phyloP scores from a whole-genome alignment of 2,797 vertebrate genomes.

The Paramormyrops hopkinsi region DNA sequence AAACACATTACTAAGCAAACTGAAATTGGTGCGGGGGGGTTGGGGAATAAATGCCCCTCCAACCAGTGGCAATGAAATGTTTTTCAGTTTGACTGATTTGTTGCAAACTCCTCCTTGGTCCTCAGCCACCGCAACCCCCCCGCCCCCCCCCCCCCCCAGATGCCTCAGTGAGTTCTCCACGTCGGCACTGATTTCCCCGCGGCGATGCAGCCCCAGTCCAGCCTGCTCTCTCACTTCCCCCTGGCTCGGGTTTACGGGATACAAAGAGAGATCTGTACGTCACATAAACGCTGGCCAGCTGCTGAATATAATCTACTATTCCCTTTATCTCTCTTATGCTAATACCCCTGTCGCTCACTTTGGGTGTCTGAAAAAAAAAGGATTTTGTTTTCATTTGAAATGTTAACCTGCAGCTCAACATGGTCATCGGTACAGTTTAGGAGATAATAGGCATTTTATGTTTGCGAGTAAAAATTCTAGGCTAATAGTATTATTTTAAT shows the following conservation, averaged over 20 bases:
- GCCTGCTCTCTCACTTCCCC: not conserved
- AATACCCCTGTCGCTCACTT: not conserved
- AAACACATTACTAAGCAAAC: not conserved
- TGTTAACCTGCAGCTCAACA: not conserved
- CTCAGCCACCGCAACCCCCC: not conserved
- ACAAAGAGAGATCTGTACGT: slow-evolving; percentile 2
- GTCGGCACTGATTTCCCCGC: not conserved
- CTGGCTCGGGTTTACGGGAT: not conserved
- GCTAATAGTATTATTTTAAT: not conserved
- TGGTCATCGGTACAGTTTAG: not conserved
- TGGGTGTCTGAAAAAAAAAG: not conserved
- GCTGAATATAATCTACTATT: not conserved
- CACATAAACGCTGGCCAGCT: not conserved
- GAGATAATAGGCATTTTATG: not conserved
- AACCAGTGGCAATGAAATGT: not conserved
- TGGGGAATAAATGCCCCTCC: not conserved
- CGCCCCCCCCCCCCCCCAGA: not conserved
- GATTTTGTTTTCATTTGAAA: not conserved
- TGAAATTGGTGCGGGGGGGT: not conserved
- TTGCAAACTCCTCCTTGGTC: not conserved
- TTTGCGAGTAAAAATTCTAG: not conserved
- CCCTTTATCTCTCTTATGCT: not conserved
- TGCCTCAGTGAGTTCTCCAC: not conserved
- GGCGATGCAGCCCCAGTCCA: not conserved
- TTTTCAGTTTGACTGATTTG: not conserved